Conservation (phyloP, 2,113 vertebrate species). For the Empidonax traillii region DNA sequence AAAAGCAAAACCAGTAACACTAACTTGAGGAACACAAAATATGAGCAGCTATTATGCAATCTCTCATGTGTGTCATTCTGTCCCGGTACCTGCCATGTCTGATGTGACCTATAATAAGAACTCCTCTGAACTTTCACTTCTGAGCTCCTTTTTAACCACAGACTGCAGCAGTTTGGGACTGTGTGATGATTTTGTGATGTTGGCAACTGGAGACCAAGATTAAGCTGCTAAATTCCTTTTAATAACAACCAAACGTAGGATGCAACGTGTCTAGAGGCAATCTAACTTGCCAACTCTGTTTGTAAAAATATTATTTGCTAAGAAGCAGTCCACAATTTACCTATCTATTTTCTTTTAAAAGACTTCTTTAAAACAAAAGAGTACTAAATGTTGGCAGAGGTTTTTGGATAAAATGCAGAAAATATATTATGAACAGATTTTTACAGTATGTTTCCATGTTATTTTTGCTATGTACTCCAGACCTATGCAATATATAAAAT, state of each 20-base stretch:
- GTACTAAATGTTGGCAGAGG: neutral
- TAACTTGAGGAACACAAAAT: neutral
- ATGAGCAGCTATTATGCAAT: neutral
- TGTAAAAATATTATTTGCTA: neutral
- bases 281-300: neutral
- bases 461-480: neutral
- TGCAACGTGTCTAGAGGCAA: neutral
- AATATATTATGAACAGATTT: constrained; percentile 15
- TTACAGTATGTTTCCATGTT: neutral
- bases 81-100: neutral
- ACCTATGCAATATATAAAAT: neutral
- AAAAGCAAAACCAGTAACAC: neutral
- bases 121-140: constrained; percentile 1
- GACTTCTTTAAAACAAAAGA: neutral
- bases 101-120: neutral
- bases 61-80: neutral
- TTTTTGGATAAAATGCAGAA: neutral
- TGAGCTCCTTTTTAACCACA: neutral
- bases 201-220: neutral
- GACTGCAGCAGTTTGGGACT: neutral
- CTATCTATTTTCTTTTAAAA: constrained; percentile 7
- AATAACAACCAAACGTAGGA: neutral
- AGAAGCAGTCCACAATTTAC: neutral
- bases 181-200: neutral
- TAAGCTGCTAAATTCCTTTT: neutral